Percentiles rank a stretch among this genome's conserved stretches.
These are phyloP conservation scores for Australoheros scitulus DNA, from an alignment of 2,113 vertebrate genomes.

Conservation along the genomic window DNA sequence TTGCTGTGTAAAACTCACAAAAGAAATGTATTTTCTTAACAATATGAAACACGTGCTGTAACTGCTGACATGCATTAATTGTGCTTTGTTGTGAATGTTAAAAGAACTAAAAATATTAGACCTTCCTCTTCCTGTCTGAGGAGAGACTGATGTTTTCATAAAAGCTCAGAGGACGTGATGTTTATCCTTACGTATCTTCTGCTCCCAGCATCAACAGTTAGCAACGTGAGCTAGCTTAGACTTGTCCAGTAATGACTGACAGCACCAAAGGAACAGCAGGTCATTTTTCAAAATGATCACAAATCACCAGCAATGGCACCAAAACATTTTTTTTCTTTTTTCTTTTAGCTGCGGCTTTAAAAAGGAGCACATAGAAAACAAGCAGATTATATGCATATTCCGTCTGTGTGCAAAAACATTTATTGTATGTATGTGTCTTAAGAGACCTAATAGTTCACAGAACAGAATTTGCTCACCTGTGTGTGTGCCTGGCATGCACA, in stretches of 20 bases:
- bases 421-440: too few relatives aligned
- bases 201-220: background rate
- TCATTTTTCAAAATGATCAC: background rate
- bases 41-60: background rate
- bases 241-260: background rate
- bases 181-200: background rate
- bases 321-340: too few relatives aligned
- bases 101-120: background rate
- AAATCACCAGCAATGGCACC: background rate
- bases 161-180: background rate
- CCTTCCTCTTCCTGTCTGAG: rapidly evolving
- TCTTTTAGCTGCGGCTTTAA: too few relatives aligned
- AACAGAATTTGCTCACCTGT: background rate
- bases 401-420: background rate
- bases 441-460: background rate
- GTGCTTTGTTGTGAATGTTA: background rate
- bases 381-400: background rate
- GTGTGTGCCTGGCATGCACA: background rate
- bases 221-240: background rate
- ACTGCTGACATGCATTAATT: background rate
- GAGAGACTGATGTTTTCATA: background rate
- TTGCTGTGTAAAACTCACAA: background rate
- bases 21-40: background rate
- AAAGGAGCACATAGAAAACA: too few relatives aligned
- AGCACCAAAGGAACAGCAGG: background rate